A percentile compares a stretch with the other conserved stretches of the same genome.
phyloP scores from a whole-genome alignment of 2,797 vertebrate species.

The Bufotes viridis region DNA sequence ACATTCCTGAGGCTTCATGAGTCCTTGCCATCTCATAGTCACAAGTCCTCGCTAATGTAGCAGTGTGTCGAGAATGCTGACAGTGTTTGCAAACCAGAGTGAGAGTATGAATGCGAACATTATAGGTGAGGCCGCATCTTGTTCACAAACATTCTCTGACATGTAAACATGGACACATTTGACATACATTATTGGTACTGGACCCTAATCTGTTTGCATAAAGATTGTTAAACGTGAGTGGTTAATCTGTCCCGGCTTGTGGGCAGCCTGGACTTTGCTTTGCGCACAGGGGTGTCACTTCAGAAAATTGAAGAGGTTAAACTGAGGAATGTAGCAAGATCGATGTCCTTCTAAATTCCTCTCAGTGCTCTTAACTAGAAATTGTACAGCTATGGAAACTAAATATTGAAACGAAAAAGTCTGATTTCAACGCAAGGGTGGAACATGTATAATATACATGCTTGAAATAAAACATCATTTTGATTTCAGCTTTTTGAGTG shows the following conservation, averaged over 20 bases:
- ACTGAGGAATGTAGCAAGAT: slow-evolving; percentile 21
- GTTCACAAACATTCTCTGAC: slow-evolving; percentile 59
- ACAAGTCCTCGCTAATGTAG: slow-evolving; percentile 50
- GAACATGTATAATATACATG: background rate
- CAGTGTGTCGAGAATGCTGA: slow-evolving; percentile 49
- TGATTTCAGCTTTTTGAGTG: too few species aligned
- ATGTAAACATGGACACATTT: slow-evolving; percentile 47
- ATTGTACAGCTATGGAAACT: background rate
- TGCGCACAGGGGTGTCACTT: slow-evolving; percentile 33
- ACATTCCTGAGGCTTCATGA: slow-evolving; percentile 45
- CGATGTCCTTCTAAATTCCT: slow-evolving; percentile 39
- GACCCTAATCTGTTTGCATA: slow-evolving; percentile 54
- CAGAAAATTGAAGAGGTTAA: slow-evolving; percentile 30
- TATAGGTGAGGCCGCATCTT: slow-evolving; percentile 52
- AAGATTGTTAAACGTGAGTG: slow-evolving; percentile 52
- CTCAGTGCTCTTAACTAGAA: slow-evolving; percentile 25
- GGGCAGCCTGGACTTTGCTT: slow-evolving; percentile 40
- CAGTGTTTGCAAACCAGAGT: slow-evolving; percentile 41
- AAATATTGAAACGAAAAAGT: background rate
- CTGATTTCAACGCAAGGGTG: background rate
- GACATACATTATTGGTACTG: slow-evolving; percentile 53
- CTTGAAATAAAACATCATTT: background rate
- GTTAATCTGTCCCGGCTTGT: slow-evolving; percentile 11
- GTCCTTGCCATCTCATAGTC: slow-evolving; percentile 44
- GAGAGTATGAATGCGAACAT: slow-evolving; percentile 55